phyloP scores from a whole-genome alignment of 2,888 invertebrate genomes.

The Anthoptus insignis region DNA sequence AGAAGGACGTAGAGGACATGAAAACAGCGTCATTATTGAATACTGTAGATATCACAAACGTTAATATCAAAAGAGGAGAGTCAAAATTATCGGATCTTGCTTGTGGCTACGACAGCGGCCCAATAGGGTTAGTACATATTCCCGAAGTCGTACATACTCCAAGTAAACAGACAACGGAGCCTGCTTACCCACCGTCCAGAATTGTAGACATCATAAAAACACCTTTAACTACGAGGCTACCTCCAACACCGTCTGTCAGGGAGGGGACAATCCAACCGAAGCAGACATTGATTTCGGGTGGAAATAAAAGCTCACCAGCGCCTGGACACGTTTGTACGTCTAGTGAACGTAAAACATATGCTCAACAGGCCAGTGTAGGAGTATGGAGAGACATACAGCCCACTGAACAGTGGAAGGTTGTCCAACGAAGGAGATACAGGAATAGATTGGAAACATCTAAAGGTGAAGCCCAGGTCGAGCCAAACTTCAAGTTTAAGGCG shows the following conservation, averaged over 20 bases:
- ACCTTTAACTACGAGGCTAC: too few species aligned
- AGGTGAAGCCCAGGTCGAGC: background rate
- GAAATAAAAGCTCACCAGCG: background rate
- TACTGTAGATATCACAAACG: too few species aligned
- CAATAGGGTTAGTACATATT: conserved; percentile 15
- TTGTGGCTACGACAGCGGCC: conserved; percentile 11
- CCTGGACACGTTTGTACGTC: background rate
- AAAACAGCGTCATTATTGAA: too few species aligned
- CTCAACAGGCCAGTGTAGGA: background rate
- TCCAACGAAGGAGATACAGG: conserved; percentile 1
- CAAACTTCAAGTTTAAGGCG: conserved; percentile 36
- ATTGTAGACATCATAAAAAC: too few species aligned
- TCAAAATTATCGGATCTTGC: background rate
- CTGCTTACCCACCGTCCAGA: too few species aligned
- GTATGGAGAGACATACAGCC: conserved; percentile 9
- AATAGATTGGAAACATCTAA: background rate
- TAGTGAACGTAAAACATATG: background rate
- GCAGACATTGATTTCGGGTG: background rate
- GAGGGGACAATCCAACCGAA: background rate
- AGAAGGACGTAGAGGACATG: too few species aligned
- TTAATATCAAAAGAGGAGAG: background rate
- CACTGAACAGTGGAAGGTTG: conserved; percentile 3
- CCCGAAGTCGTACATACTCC: background rate
- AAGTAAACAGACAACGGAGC: too few species aligned
- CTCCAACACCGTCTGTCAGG: too few species aligned